These are phyloP conservation scores for Poeciliopsis infans DNA, from an alignment of 2,797 vertebrate species.

Conservation along the genomic window DNA sequence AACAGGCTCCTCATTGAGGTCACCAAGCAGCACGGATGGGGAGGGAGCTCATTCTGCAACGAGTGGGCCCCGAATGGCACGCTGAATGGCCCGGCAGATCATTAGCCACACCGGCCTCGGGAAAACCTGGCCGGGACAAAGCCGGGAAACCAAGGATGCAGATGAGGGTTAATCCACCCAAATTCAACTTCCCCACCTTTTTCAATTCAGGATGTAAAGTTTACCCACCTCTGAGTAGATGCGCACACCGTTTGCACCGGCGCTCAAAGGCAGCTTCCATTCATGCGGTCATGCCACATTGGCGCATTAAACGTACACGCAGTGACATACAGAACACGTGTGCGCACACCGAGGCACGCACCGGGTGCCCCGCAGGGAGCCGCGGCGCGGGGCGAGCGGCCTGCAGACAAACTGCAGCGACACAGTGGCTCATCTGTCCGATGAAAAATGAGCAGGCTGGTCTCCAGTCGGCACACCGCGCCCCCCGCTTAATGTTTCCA, in stretches of 20 bases:
- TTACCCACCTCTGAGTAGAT: conserved; percentile 37
- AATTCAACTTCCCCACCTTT: conserved; percentile 63
- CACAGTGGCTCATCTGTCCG: conserved; percentile 77
- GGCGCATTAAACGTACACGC: conserved; percentile 18
- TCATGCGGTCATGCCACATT: conserved; percentile 2
- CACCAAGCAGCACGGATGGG: conserved; percentile 69
- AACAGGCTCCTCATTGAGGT: conserved; percentile 77
- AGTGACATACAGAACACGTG: conserved; percentile 30
- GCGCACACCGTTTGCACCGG: conserved; percentile 11
- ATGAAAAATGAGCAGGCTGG: conserved; percentile 71
- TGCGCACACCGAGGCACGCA: conserved; percentile 40
- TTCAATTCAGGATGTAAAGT: conserved; percentile 58
- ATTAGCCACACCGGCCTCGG: conserved; percentile 67
- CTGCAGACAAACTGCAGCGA: conserved; percentile 57
- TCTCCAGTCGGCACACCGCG: conserved; percentile 53
- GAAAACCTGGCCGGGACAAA: conserved; percentile 64
- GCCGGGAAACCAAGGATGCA: conserved; percentile 51
- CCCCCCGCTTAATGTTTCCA: conserved; percentile 56
- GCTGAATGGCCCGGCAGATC: conserved; percentile 70
- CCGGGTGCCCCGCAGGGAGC: conserved; percentile 58
- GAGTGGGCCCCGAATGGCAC: conserved; percentile 70
- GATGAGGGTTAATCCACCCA: conserved; percentile 67
- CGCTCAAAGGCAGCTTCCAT: conserved; percentile 12
- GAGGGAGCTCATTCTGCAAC: conserved; percentile 69
- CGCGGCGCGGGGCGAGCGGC: conserved; percentile 43